phyloP scores from a whole-genome alignment of 2,797 vertebrate genomes.

The Streptopelia turtur region DNA sequence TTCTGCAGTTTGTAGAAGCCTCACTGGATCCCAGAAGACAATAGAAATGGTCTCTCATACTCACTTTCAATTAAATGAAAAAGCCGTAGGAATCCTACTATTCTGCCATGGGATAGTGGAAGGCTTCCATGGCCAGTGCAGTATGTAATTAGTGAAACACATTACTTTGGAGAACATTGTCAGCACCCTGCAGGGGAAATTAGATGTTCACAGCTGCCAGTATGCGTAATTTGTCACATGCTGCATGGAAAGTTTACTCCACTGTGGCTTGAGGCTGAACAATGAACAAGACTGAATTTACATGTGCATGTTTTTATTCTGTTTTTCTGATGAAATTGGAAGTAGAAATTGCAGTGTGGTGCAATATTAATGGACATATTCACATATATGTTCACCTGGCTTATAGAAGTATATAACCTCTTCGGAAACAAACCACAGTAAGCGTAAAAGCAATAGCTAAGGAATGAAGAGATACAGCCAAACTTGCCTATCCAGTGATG shows the following conservation, averaged over 20 bases:
- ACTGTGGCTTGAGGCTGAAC: background rate
- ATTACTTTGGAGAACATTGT: background rate
- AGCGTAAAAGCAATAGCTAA: background rate
- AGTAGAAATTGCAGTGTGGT: background rate
- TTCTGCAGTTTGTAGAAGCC: constrained; percentile 7
- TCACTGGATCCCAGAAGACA: background rate
- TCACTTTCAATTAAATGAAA: constrained; percentile 55
- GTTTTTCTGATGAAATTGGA: background rate
- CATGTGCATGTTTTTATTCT: background rate
- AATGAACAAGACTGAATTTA: background rate
- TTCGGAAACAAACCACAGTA: background rate
- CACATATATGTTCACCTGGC: background rate
- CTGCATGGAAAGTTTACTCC: background rate
- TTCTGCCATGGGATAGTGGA: background rate
- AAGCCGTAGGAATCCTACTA: background rate
- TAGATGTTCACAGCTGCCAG: background rate
- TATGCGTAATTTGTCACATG: background rate
- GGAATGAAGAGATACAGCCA: background rate
- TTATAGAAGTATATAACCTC: background rate
- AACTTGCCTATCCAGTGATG: background rate
- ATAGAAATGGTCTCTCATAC: background rate
- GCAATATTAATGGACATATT: background rate
- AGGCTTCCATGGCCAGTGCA: constrained; percentile 6
- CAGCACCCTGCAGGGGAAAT: constrained; percentile 2
- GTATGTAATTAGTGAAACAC: background rate